Base-by-base conservation (phyloP, 2,113 vertebrate genomes). In the Psittacara wagleri region DNA sequence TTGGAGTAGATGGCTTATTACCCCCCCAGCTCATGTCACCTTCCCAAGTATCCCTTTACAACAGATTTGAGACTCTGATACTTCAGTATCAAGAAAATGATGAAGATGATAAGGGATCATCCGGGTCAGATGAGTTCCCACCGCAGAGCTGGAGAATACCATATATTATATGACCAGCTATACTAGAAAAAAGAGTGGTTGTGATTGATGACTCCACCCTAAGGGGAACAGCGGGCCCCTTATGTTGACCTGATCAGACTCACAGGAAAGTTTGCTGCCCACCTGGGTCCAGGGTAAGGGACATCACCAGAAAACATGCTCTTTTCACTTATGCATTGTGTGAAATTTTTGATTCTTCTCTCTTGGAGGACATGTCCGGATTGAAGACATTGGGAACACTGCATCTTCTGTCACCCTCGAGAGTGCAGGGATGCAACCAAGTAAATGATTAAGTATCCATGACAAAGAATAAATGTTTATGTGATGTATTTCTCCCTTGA, bases 381-480 rank as follows among this genome's bases (percentile, higher is more conserved):
- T n/a, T 39, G 6, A 78, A 57, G n/a, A 35, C 28, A 28, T 5
- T 54, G 28, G 5, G 25, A 75, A 10, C 1, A 1, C 16, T 0
- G 1, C 8, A 51, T 31, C 20, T 57, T 69, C 35, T 54, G 8
- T 76, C 28, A 35, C 3, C 8, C 25, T 84, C 14, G 14, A 81
- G 22, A 41, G 61, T 8, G 3, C 24, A 86, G 4, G 2, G 5
- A n/a, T 76, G 67, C 16, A 66, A 49, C 5, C 1, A 92, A 66
- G 5, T 18, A 48, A 77, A 92, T 62, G 57, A n/a, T 46, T 23
- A 83, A 66, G 4, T 46, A 39, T 43, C 8, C 13, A 33, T 43
- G 16, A 31, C 27, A 69, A 69, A 57, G 14, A 66, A 39, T 55
- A 74, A 43, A 72, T 46, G 13, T 22, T 52, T 27, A 37, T 59